phyloP scores from a whole-genome alignment of 2,888 invertebrate genomes.

The Polyommatus icarus region DNA sequence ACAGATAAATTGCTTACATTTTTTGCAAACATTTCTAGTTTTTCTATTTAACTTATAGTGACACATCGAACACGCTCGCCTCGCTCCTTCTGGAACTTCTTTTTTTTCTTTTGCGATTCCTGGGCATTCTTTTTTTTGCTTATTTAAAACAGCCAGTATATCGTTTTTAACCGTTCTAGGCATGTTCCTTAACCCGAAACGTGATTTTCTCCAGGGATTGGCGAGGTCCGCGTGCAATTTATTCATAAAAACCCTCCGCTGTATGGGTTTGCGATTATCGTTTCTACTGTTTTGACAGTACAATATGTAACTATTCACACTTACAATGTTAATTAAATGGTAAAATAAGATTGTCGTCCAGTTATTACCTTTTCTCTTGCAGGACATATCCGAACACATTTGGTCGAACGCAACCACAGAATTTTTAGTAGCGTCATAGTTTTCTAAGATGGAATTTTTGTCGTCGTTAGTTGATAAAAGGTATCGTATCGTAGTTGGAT shows the following conservation, averaged over 20 bases:
- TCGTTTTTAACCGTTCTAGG: slow-evolving; percentile 4
- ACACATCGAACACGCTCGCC: neutral
- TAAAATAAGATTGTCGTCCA: slow-evolving; percentile 4
- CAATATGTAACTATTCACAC: neutral
- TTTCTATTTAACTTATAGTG: neutral
- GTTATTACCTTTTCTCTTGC: neutral
- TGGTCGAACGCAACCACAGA: neutral
- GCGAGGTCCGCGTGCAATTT: neutral
- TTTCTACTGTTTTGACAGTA: neutral
- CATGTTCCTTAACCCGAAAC: neutral
- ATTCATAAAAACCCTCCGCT: slow-evolving; percentile 9
- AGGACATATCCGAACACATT: slow-evolving; percentile 4
- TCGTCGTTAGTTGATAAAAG: neutral
- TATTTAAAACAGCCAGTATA: slow-evolving; percentile 13
- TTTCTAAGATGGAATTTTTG: neutral
- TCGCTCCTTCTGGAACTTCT: neutral
- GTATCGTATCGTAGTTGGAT: neutral
- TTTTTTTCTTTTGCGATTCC: neutral
- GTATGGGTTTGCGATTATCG: neutral
- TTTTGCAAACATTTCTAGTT: slow-evolving; percentile 7
- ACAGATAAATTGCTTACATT: slow-evolving; percentile 17
- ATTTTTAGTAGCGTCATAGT: neutral
- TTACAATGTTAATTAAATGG: neutral
- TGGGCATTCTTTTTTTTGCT: neutral
- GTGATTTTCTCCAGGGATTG: slow-evolving; percentile 11